Conservation (phyloP, 35 echinoderm and acorn worm genomes). For the Patiria miniata region DNA sequence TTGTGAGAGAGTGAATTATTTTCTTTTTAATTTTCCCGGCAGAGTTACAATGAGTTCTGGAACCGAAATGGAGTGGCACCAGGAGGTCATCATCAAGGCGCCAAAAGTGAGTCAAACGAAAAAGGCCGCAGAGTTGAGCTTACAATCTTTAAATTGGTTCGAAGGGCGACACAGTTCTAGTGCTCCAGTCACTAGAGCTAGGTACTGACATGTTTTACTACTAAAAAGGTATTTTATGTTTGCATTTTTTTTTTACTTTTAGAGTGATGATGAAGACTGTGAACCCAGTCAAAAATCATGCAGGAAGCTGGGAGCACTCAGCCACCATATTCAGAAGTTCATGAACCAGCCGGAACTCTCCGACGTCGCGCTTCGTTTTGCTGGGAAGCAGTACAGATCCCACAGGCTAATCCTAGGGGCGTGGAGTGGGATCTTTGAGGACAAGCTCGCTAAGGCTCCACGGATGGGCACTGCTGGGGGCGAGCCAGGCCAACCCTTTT, state of each 20-base stretch:
- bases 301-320: not conserved
- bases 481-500: not conserved
- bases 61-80: not conserved
- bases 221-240: too few species aligned
- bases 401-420: slow-evolving; percentile 62
- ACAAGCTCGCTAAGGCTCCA: slow-evolving; percentile 47
- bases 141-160: too few species aligned
- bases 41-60: not conserved
- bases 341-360: slow-evolving; percentile 48
- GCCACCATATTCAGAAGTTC: slow-evolving; percentile 1
- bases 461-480: not conserved
- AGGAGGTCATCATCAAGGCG: not conserved
- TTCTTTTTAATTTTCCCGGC: not conserved
- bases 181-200: not conserved
- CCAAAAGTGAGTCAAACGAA: slow-evolving; percentile 5
- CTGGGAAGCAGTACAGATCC: slow-evolving; percentile 27
- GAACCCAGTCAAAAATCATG: not conserved
- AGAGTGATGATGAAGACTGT: not conserved
- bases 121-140: not conserved
- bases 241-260: not conserved
- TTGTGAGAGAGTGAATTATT: not conserved
- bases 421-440: slow-evolving; percentile 45
- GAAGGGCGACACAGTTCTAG: not conserved
- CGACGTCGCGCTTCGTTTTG: slow-evolving; percentile 44
- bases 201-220: not conserved